Evolutionary conservation across 2,888 invertebrate genomes (phyloP), one percentile per base, ranked within the genome.

Genomic region (Megalurothrips usitatus): DNA sequence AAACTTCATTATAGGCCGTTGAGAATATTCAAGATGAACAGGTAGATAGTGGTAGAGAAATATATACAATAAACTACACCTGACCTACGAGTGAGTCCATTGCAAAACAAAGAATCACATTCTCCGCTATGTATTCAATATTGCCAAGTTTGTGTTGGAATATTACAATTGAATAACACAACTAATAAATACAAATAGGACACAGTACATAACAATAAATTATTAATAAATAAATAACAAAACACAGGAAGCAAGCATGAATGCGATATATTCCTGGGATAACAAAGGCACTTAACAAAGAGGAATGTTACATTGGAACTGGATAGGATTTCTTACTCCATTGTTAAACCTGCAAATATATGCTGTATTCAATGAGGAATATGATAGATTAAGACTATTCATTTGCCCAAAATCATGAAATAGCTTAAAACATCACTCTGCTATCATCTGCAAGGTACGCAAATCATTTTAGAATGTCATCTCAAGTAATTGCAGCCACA

Each of bases 151-250:
- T 12, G 12, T 23, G 26, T 75, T 26, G 68, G 68, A 75, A 75
- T 75, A 75, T 75, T 43, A 75, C 26, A 75, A 23, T 26, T 26
- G 68, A 43, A 43, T 75, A 75, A 75, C 23, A 75, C 68, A 75
- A 26, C 68, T 75, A 75, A 11, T 26, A 26, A 75, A 10, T 75
- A 75, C 23, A 23, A 75, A 23, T 26, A 75, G 68, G 26, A 75
- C 68, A 75, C n/a, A 75, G 68, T 11, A 75, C 23, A 12, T 75
- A 26, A 75, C 26, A 75, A 75, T 26, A 75, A 75, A 26, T 26
- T 26, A 75, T 75, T 75, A 75, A 75, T 75, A 23, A 75, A 75
- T 75, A 75, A 75, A 75, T 75, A 75, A 75, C 68, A 75, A 75
- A 75, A 75, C 68, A 75, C 68, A 75, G 68, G 68, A 75, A 75